Conservation (phyloP, 1,140 invertebrate species). For the Brachionus plicatilis region DNA sequence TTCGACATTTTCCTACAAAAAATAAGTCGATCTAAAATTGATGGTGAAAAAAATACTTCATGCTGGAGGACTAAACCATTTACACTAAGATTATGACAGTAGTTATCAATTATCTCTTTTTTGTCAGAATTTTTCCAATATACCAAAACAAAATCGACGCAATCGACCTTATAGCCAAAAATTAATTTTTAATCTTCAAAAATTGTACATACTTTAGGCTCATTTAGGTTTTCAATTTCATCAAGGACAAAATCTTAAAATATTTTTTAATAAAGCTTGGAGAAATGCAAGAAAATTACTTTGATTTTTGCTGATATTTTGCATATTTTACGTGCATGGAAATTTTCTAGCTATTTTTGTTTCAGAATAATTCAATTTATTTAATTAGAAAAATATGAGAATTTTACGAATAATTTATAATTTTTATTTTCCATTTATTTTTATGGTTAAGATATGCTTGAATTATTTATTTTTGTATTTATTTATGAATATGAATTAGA, state of each 20-base stretch:
- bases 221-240: background rate
- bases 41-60: background rate
- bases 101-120: background rate
- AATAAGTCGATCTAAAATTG: background rate
- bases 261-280: background rate
- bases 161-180: background rate
- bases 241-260: background rate
- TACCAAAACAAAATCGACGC: background rate
- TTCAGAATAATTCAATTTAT: background rate
- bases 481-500: background rate
- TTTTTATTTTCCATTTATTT: background rate
- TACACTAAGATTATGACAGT: background rate
- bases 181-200: no score
- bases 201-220: background rate
- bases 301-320: background rate
- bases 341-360: background rate
- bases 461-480: background rate
- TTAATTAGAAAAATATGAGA: background rate
- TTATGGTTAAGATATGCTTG: background rate
- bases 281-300: background rate
- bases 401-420: background rate
- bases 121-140: background rate
- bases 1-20: background rate
- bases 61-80: background rate
- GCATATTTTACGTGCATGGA: background rate